phyloP scores from a whole-genome alignment of 2,888 invertebrate species.

The Hemithea aestivaria region DNA sequence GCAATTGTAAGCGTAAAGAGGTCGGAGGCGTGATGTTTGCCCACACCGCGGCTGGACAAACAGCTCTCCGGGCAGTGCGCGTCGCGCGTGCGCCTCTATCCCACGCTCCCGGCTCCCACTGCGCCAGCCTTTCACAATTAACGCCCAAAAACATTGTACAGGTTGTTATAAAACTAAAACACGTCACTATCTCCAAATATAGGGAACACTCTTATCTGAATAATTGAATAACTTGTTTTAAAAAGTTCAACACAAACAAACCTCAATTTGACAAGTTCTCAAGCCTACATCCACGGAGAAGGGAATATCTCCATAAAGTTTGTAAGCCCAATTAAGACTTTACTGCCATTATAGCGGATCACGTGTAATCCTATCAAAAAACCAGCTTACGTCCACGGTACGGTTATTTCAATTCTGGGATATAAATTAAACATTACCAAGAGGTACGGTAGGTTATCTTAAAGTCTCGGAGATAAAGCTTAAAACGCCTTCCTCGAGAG shows the following conservation, averaged over 20 bases:
- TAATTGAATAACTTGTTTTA: not conserved
- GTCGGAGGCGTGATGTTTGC: conserved; percentile 47
- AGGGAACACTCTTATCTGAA: no score
- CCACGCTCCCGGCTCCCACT: conserved; percentile 28
- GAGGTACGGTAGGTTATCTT: conserved; percentile 30
- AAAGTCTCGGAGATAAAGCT: conserved; percentile 31
- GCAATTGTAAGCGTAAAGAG: conserved; percentile 47
- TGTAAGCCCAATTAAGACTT: conserved; percentile 20
- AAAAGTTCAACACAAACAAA: conserved; percentile 3
- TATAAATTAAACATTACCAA: conserved; percentile 28
- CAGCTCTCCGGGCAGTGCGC: conserved; percentile 29
- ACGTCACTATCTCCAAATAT: no score
- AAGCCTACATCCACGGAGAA: conserved; percentile 6
- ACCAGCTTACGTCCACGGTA: conserved; percentile 12
- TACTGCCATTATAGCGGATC: conserved; percentile 5
- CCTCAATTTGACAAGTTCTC: not conserved
- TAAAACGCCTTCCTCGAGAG: conserved; percentile 30
- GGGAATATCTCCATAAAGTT: conserved; percentile 7
- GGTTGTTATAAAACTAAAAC: not conserved
- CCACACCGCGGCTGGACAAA: conserved; percentile 40
- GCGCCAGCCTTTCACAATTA: conserved; percentile 48
- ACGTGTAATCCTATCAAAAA: conserved; percentile 12
- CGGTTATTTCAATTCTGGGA: conserved; percentile 21
- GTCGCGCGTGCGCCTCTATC: conserved; percentile 32
- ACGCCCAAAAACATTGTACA: conserved; percentile 23